These are phyloP conservation scores for Aphelenchoides besseyi DNA, from an alignment of 1,140 invertebrate species.

Conservation along the genomic window DNA sequence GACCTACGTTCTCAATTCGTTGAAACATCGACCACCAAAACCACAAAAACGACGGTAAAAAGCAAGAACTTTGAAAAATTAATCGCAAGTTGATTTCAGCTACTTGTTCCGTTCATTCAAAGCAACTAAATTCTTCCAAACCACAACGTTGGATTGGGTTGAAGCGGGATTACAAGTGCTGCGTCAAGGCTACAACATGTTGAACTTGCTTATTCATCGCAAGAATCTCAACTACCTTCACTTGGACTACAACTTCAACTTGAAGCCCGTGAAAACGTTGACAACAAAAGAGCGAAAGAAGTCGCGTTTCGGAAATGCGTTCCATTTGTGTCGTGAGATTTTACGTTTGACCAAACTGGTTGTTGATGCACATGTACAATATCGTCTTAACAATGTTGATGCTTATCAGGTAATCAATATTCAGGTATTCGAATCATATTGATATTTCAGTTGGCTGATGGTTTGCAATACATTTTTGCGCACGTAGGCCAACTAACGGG, in stretches of 20 bases:
- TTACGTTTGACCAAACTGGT: constrained; percentile 93
- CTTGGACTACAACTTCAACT: constrained; percentile 99
- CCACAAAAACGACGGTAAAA: constrained; percentile 90
- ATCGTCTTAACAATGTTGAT: constrained; percentile 96
- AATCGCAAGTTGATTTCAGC: constrained; percentile 40
- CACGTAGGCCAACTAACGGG: constrained; percentile 98
- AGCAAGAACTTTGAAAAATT: constrained; percentile 11
- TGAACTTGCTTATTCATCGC: constrained; percentile 95
- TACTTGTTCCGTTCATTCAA: constrained; percentile 90
- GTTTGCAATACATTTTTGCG: constrained; percentile 98
- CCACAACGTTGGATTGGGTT: constrained; percentile 97
- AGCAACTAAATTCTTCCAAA: constrained; percentile 99
- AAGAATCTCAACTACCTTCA: constrained; percentile 99
- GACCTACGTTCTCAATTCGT: constrained; percentile 93
- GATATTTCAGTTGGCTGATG: constrained; percentile 80
- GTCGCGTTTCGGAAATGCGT: constrained; percentile 97
- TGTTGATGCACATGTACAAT: constrained; percentile 98
- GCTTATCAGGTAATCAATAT: constrained; percentile 72
- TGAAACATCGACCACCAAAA: constrained; percentile 94
- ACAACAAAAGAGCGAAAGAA: constrained; percentile 96
- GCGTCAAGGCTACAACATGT: constrained; percentile 98
- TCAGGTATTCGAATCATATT: constrained; percentile 21
- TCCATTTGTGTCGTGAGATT: constrained; percentile 98
- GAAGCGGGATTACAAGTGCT: constrained; percentile 97
- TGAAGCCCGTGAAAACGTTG: constrained; percentile 97